phyloP scores from a whole-genome alignment of 2,113 vertebrate species.

The Ciconia maguari region DNA sequence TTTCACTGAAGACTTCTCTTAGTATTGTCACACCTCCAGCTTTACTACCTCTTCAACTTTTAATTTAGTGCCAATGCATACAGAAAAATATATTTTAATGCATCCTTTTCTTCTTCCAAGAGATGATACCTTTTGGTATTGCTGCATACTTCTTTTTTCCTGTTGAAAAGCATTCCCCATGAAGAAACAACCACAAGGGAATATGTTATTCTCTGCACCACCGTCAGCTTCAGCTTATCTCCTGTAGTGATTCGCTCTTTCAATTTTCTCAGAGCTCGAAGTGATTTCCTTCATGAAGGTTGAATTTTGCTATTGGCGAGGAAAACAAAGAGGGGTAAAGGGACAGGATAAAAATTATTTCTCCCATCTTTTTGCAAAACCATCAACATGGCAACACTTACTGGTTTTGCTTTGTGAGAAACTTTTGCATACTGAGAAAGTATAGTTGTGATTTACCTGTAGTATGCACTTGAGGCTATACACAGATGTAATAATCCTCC shows the following conservation, averaged over 20 bases:
- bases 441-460: background rate
- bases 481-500: background rate
- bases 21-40: background rate
- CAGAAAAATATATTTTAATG: background rate
- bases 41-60: background rate
- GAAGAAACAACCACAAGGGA: background rate
- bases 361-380: background rate
- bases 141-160: background rate
- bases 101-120: background rate
- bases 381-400: background rate
- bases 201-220: background rate
- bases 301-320: background rate
- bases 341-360: background rate
- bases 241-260: background rate
- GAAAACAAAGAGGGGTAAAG: background rate
- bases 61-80: background rate
- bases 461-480: background rate
- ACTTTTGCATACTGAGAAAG: background rate
- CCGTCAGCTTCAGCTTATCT: background rate
- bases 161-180: background rate
- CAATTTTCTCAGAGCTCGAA: background rate
- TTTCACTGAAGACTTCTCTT: background rate
- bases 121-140: background rate
- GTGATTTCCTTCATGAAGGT: background rate
- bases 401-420: background rate